phyloP scores from a whole-genome alignment of 2,113 vertebrate species.

The Nanger granti region DNA sequence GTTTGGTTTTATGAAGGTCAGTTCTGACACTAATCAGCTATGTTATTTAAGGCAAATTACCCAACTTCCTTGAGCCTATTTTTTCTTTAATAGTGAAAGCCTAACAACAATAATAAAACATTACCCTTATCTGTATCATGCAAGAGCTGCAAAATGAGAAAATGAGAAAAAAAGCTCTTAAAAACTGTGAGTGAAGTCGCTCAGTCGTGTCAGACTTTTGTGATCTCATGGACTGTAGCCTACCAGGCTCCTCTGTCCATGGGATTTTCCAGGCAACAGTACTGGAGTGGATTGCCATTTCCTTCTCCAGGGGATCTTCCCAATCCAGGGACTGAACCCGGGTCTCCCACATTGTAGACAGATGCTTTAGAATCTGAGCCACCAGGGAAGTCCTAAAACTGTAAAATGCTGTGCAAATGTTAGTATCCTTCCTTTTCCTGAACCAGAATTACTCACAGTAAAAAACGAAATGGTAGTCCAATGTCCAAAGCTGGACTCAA shows the following conservation, averaged over 20 bases:
- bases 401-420: not conserved
- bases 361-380: too few species aligned
- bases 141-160: not conserved
- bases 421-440: not conserved
- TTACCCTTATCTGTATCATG: not conserved
- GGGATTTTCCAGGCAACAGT: too few species aligned
- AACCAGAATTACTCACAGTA: not conserved
- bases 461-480: not conserved
- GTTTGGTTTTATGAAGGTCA: not conserved
- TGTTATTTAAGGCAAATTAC: not conserved
- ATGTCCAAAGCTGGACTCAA: not conserved
- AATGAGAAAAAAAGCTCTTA: not conserved
- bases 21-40: not conserved
- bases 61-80: not conserved
- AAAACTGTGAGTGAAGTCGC: not conserved
- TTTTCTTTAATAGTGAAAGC: not conserved
- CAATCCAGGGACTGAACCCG: too few species aligned
- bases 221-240: too few species aligned
- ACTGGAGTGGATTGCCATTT: too few species aligned
- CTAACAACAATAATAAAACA: slow-evolving; percentile 14
- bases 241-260: too few species aligned
- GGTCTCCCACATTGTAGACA: too few species aligned
- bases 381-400: not conserved
- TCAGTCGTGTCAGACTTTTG: too few species aligned
- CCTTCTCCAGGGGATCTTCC: too few species aligned